Percentiles rank a stretch among this genome's conserved stretches.
Evolutionary conservation across 2,888 invertebrate species (phyloP).

Genomic region (Stenodema calcarata): DNA sequence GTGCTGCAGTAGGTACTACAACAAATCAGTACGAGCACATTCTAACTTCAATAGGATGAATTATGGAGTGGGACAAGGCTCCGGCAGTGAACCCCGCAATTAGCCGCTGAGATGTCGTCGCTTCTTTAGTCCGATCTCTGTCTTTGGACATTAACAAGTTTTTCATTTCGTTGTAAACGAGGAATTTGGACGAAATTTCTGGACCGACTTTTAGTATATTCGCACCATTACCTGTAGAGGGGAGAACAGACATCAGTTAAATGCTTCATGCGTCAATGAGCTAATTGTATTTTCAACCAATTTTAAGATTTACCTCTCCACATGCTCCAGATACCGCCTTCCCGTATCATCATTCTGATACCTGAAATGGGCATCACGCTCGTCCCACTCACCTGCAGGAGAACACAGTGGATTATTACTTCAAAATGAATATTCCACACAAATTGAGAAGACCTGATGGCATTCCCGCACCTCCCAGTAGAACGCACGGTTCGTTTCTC

Average conservation of each 20-base stretch:
- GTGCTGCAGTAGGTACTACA: too few relatives aligned
- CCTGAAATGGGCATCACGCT: conserved; percentile 7
- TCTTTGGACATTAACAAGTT: not conserved
- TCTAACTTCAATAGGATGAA: conserved; percentile 36
- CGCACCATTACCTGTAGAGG: conserved; percentile 83
- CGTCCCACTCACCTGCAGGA: conserved; percentile 3
- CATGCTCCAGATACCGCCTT: conserved; percentile 45
- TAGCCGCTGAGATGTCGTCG: not conserved
- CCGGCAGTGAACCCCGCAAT: conserved; percentile 23
- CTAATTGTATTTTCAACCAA: too few relatives aligned
- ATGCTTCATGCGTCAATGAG: too few relatives aligned
- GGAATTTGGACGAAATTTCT: conserved; percentile 97
- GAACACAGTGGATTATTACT: too few relatives aligned
- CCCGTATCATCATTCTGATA: conserved; percentile 24
- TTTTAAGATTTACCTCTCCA: conserved; percentile 44
- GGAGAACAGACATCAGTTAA: too few relatives aligned
- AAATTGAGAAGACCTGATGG: too few relatives aligned
- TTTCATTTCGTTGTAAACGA: conserved; percentile 37
- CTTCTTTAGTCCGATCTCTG: not conserved
- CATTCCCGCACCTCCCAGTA: too few relatives aligned
- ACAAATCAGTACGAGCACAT: too few relatives aligned
- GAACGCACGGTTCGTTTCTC: too few relatives aligned
- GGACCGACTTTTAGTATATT: conserved; percentile 99
- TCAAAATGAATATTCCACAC: too few relatives aligned
- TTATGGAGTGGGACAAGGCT: not conserved